Evolutionary conservation across 2,113 vertebrate genomes (phyloP), one percentile per base, ranked within the genome.

Genomic region (Otus sunia): DNA sequence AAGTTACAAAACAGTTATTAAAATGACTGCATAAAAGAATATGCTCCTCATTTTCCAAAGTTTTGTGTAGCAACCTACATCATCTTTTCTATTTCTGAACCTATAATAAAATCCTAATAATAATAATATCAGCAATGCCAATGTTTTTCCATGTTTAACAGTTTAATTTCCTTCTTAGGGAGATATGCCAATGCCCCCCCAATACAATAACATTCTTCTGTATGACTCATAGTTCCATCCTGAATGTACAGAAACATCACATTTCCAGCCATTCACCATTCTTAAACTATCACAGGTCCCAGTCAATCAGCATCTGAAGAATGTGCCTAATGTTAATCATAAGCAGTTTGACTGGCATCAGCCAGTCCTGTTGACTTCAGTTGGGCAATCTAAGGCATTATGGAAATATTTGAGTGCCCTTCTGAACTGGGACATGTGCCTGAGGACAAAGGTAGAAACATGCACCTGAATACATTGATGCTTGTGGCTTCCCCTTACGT

Each of bases 321-420:
- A 95, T 72, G 76, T 2, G 1, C 32, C 76, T 78, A 50, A 68
- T 64, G 68, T 91, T 89, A 85, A 92, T 55, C 26, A 20, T n/a
- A 47, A 91, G 83, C 21, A 73, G 69, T 60, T 92, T 37, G 76
- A 82, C 86, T 69, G 80, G 86, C 77, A 92, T 64, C 83, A 62
- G 2, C 58, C 86, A 78, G 73, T 32, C 80, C 86, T 63, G 56
- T 21, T 88, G 83, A 85, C 76, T 85, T 53, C 60, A 75, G 73
- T 4, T 60, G 73, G 83, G 88, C 91, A 94, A 89, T 72, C 60
- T 30, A 56, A 64, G 66, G 79, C 68, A 75, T n/a, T 81, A 59
- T 37, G 79, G 91, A 96, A 95, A 89, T 39, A 78, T 52, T 2
- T 55, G 47, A 92, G 56, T 64, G 84, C 80, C 94, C 93, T 96